These are phyloP conservation scores for Corythornis vintsioides DNA, from an alignment of 2,113 vertebrate species.

Conservation along the genomic window DNA sequence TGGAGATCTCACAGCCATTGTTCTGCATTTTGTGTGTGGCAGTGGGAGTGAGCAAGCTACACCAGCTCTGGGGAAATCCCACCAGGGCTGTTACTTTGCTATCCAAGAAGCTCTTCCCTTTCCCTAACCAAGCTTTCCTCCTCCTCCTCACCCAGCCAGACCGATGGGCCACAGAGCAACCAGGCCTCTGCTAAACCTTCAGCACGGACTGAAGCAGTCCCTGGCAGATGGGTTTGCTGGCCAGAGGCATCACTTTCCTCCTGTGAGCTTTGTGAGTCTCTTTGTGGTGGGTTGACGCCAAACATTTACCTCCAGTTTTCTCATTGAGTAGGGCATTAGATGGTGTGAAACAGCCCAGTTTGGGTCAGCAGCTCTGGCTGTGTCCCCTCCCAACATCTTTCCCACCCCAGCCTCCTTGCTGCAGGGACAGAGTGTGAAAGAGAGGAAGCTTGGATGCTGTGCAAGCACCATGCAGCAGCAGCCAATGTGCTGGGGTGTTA, in stretches of 20 bases:
- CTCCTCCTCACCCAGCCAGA: not conserved
- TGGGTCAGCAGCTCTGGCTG: not conserved
- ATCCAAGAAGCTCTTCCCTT: not conserved
- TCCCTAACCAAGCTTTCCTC: not conserved
- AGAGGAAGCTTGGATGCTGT: not conserved
- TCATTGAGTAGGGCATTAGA: not conserved
- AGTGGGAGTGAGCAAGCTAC: not conserved
- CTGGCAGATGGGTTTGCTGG: not conserved
- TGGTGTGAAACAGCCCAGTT: not conserved
- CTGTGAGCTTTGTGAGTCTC: not conserved
- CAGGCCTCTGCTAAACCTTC: not conserved
- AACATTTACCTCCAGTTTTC: not conserved
- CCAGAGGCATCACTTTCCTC: not conserved
- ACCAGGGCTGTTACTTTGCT: not conserved
- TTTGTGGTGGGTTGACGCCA: not conserved
- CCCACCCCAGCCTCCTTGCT: not conserved
- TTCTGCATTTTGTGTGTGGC: not conserved
- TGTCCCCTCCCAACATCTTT: not conserved
- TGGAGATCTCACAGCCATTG: not conserved
- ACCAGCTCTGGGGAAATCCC: not conserved
- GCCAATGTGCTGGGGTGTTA: rapidly evolving
- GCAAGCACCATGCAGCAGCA: not conserved
- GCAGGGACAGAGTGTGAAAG: not conserved
- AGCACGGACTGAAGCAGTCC: not conserved
- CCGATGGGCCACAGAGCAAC: not conserved